Evolutionary conservation across 2,113 vertebrate genomes (phyloP).

Genomic region (Callocephalon fimbriatum): DNA sequence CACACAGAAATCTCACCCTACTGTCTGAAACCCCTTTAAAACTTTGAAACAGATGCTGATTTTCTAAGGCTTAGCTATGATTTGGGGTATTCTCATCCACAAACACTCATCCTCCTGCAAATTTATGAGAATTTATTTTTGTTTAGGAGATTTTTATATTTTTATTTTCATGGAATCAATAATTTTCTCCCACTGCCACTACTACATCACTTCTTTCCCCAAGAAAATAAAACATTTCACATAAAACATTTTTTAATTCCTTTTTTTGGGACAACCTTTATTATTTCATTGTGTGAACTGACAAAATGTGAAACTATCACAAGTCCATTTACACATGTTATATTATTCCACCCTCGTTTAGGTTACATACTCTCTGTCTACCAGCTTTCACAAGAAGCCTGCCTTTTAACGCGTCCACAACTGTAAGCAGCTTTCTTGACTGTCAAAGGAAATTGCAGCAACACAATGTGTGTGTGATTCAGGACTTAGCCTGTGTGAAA

Average conservation of each 20-base stretch:
- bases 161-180: background rate
- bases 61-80: background rate
- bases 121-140: background rate
- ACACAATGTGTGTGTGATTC: conserved; percentile 9
- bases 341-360: background rate
- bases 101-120: background rate
- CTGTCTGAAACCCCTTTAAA: background rate
- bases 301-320: background rate
- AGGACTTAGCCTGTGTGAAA: conserved; percentile 14
- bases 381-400: background rate
- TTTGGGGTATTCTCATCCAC: background rate
- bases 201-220: background rate
- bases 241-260: background rate
- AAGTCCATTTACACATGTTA: background rate
- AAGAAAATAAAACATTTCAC: background rate
- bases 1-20: background rate
- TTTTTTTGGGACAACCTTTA: background rate
- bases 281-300: background rate
- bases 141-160: background rate
- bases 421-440: background rate
- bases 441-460: conserved; percentile 51
- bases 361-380: background rate
- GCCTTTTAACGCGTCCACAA: background rate
- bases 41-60: background rate
- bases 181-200: background rate